Conservation (phyloP, 2,113 vertebrate genomes). For the Tupaia chinensis region DNA sequence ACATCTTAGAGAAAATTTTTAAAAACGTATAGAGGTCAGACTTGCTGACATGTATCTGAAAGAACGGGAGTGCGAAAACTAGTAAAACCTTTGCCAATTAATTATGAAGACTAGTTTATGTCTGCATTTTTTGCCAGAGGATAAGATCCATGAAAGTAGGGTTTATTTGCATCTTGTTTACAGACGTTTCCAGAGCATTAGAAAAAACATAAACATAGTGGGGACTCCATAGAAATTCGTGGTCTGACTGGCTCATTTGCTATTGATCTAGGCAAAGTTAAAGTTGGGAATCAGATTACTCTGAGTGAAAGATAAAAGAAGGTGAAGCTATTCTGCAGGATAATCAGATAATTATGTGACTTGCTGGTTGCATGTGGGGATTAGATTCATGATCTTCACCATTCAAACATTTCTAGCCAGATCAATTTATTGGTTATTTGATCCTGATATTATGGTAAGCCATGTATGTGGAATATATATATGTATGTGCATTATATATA, state of each 20-base stretch:
- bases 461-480: not conserved
- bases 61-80: not conserved
- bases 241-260: not conserved
- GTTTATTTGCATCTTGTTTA: not conserved
- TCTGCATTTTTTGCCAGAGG: not conserved
- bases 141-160: not conserved
- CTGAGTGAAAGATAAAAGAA: slow-evolving; percentile 3
- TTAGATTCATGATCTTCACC: not conserved
- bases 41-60: not conserved
- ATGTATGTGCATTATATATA: too few species aligned
- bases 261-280: not conserved
- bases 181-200: not conserved
- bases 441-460: slow-evolving; percentile 2
- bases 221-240: not conserved
- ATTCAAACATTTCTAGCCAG: not conserved
- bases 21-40: not conserved
- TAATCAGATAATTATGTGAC: not conserved
- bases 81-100: not conserved
- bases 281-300: not conserved
- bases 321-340: not conserved
- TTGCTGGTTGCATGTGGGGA: not conserved
- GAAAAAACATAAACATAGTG: not conserved
- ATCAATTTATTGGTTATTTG: not conserved
- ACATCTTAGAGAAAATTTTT: too few species aligned
- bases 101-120: not conserved